Evolutionary conservation across 2,797 vertebrate genomes (phyloP), one percentile per base, ranked within the genome.

Genomic region (Lagocephalus sceleratus): DNA sequence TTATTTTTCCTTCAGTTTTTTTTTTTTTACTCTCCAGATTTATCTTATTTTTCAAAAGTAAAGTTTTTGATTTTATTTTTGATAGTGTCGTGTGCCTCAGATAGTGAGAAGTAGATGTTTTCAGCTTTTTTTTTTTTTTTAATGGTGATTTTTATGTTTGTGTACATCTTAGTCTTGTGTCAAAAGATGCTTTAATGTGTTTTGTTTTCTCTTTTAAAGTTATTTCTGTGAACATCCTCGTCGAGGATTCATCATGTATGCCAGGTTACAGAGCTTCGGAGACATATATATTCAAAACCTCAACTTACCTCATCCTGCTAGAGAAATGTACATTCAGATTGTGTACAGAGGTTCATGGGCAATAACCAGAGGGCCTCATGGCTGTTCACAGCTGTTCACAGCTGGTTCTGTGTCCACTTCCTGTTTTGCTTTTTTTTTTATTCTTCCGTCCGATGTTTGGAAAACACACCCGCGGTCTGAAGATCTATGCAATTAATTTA

Each of bases 401-500:
- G 85, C 85, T 87, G 86, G 83, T 87, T 74, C 86, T 87, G 87
- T 88, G 85, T 84, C 83, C 62, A 76, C 66, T 51, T 75, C 67
- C 62, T 79, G 32, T 10, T 35, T 35, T n/a, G n/a, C n/a, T n/a
- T 35, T 14, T 35, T 3, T 35, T 25, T 66, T 54, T 61, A 69
- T 69, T 71, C 68, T 69, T 85, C 84, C 76, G 71, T 87, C 78
- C 80, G 76, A 42, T 53, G 51, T 57, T 76, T 8, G 61, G 64
- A 84, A 80, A 81, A 72, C 74, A 65, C 2, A 43, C 66, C 73
- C 68, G 57, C 70, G 74, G 74, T 83, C 80, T 81, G 71, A 71
- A 20, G 79, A 80, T 82, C 88, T 87, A 87, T 87, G 86, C 87
- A 88, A 87, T 74, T 82, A 76, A 87, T 83, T 83, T 85, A 81